Evolutionary conservation across 1,140 invertebrate genomes (phyloP).

Genomic region (Aleiodes sp.): DNA sequence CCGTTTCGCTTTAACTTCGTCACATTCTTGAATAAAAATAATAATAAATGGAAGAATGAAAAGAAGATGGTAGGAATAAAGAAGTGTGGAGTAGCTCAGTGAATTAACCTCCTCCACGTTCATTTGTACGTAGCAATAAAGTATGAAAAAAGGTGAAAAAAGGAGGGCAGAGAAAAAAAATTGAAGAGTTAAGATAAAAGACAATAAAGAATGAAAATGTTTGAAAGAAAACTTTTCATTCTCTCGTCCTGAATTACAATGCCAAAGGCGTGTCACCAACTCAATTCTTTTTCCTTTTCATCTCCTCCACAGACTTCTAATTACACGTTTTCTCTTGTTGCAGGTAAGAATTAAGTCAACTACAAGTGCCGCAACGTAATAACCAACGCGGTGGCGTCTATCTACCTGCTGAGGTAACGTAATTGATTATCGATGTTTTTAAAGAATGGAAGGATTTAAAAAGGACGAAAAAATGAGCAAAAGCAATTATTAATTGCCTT

Average conservation of each 20-base stretch:
- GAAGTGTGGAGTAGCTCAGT: not conserved
- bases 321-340: constrained; percentile 45
- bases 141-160: not conserved
- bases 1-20: not conserved
- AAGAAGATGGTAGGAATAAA: not conserved
- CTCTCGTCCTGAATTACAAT: constrained; percentile 17
- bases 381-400: constrained; percentile 14
- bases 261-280: not conserved
- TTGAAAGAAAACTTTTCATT: not conserved
- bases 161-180: not conserved
- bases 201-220: not conserved
- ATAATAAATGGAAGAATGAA: not conserved
- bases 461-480: not conserved
- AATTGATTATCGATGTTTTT: constrained; percentile 8
- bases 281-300: too few relatives aligned
- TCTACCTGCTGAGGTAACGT: constrained; percentile 16
- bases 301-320: constrained; percentile 37
- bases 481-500: not conserved
- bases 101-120: not conserved
- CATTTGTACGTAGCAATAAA: not conserved
- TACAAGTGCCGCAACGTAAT: not conserved
- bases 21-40: not conserved
- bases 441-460: not conserved
- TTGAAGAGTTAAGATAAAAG: not conserved
- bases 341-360: constrained; percentile 49